phyloP scores from a whole-genome alignment of 2,113 vertebrate genomes.

The Ictalurus punctatus region DNA sequence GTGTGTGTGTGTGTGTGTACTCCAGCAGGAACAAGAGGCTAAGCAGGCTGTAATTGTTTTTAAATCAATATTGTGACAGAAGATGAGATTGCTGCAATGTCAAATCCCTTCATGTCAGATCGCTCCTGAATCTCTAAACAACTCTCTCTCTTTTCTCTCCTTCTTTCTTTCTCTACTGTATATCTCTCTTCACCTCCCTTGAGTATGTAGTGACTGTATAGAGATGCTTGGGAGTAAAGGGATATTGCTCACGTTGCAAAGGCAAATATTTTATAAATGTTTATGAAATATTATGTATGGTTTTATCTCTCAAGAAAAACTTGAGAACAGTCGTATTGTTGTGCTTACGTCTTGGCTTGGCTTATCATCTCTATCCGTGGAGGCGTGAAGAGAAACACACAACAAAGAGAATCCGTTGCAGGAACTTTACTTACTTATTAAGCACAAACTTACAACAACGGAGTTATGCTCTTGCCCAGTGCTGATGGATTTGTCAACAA shows the following conservation, averaged over 20 bases:
- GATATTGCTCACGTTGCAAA: constrained; percentile 6
- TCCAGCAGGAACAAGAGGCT: constrained; percentile 28
- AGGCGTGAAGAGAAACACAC: too few relatives aligned
- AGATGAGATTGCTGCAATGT: constrained; percentile 22
- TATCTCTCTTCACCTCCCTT: neutral
- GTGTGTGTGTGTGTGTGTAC: constrained; percentile 11
- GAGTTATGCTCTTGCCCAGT: too few relatives aligned
- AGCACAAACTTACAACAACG: too few relatives aligned
- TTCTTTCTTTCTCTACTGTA: neutral
- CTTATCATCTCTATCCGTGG: too few relatives aligned
- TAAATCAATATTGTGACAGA: constrained; percentile 55
- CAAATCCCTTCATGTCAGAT: constrained; percentile 42
- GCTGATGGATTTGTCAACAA: too few relatives aligned
- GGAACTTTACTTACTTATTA: too few relatives aligned
- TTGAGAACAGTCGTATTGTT: neutral
- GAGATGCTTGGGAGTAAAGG: constrained; percentile 23
- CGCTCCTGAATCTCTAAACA: constrained; percentile 29
- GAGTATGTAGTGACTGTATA: constrained; percentile 4
- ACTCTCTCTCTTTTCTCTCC: neutral
- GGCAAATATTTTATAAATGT: too few relatives aligned
- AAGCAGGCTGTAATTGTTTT: constrained; percentile 43
- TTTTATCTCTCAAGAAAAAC: neutral
- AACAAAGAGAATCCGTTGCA: too few relatives aligned
- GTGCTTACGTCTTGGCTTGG: too few relatives aligned
- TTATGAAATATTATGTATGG: neutral